Conservation (phyloP, 1,140 invertebrate genomes). For the Eueides isabella region DNA sequence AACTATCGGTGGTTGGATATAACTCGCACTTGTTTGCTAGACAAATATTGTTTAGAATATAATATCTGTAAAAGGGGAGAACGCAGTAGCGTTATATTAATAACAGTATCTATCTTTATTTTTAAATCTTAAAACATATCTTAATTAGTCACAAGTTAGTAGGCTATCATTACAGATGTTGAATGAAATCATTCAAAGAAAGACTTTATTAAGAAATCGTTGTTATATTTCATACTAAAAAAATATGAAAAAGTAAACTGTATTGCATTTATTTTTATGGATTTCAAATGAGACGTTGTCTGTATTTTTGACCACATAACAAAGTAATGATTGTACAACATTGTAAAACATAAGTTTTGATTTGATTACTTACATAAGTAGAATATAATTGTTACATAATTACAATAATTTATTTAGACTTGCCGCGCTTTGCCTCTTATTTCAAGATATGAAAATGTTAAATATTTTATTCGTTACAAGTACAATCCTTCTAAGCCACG, state of each 20-base stretch:
- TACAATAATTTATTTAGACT: no score
- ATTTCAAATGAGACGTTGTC: neutral
- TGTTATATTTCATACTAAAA: slow-evolving; percentile 26
- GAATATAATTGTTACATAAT: no score
- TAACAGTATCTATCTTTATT: neutral
- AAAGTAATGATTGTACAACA: neutral
- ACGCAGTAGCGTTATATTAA: neutral
- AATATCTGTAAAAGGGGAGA: neutral
- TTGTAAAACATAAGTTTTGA: neutral
- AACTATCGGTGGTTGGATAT: no score
- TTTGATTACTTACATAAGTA: neutral
- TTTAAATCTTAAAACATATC: neutral
- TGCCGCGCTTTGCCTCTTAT: no score
- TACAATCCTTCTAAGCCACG: no score
- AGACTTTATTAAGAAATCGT: slow-evolving; percentile 16
- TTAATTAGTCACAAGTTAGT: neutral
- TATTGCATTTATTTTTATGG: slow-evolving; percentile 25
- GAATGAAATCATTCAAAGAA: slow-evolving; percentile 17
- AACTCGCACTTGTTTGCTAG: no score
- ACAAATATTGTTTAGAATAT: neutral
- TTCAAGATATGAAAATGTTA: no score
- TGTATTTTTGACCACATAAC: neutral
- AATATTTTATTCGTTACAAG: no score
- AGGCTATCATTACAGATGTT: neutral
- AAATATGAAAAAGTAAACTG: slow-evolving; percentile 27